Base-by-base conservation (phyloP, 2,888 invertebrate genomes). In the Phragmatobia fuliginosa region DNA sequence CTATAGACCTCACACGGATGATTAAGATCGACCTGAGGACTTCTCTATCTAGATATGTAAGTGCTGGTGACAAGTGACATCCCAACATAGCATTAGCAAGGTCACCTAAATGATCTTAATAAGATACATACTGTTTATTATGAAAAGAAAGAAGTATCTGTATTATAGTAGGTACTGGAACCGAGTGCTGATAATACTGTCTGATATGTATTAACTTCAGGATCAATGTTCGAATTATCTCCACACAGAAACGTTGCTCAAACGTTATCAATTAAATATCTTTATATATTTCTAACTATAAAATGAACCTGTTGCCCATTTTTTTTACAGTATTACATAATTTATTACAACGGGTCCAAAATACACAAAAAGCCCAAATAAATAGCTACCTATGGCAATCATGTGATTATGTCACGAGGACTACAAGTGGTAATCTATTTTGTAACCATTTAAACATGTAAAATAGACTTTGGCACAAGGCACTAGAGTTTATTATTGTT, bases 331-430 rank as follows among this genome's bases (percentile, higher is more conserved):
- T 28, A 58, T 56, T 58, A 58, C 31, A 66, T 66, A 25, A 65
- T 32, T 66, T 32, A 58, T 58, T 61, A 74, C 68, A 62, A 68
- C 68, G 72, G 68, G 69, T 45, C 32, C 31, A 87, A 88, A 88
- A 88, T 79, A 88, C 82, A 87, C 83, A 88, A 90, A 89, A 90
- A 90, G 85, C 89, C 84, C 88, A 91, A 92, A 91, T 90, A 91
- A 92, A 91, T 90, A 90, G 80, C 85, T 87, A 85, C 80, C 85
- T 87, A 85, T 80, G 77, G 75, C 83, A 81, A 79, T 81, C 80
- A 81, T 72, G 76, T 83, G 85, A 90, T 91, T 90, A 90, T 88
- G 87, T 88, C 86, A 87, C 87, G 86, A 92, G 92, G 88, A 88
- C 82, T 85, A 81, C 86, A 85, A 84, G 83, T 78, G 81, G 77